Evolutionary conservation across 2,113 vertebrate genomes (phyloP), one percentile per base, ranked within the genome.

Genomic region (Periophthalmodon schlosseri): DNA sequence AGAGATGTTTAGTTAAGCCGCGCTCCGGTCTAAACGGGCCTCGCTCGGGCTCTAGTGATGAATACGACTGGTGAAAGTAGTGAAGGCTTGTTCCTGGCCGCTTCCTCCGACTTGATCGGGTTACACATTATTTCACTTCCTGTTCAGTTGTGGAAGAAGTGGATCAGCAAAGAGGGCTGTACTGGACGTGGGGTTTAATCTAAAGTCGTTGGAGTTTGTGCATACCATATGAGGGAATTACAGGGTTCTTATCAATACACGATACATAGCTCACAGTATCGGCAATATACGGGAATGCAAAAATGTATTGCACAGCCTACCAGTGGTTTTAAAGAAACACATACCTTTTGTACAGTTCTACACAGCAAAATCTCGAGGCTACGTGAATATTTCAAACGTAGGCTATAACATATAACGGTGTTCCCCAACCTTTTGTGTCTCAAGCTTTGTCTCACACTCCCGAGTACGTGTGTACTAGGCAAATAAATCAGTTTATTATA

Each of bases 81-180:
- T 89, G 88, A 92, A 89, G 95, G 94, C 91, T 74, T 77, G 91
- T 95, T 95, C 95, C 95, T 94, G 94, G 91, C 92, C 94, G 91
- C 93, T 95, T 93, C 93, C 94, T 95, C 94, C 94, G 94, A 91
- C 91, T 67, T 87, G 92, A 93, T 96, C 94, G 28, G 85, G 92
- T 97, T 96, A 92, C 96, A 90, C 87, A 93, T 94, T 95, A 93
- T 91, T 94, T 96, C 94, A 95, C 95, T 96, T 96, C 95, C 96
- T 95, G 94, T 94, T 92, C 93, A 92, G 90, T 91, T 90, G 69
- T 50, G 66, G 79, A 84, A 82, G 18, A 39, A 84, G 86, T 90
- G 80, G 75, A 89, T 77, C 84, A 80, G 84, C 68, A 64, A 72
- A 54, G 67, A 69, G 70, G 77, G n/a, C 23, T n/a, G 28, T 46